These are phyloP conservation scores for Hephaestus fuliginosus DNA, from an alignment of 2,797 vertebrate species.

Conservation along the genomic window DNA sequence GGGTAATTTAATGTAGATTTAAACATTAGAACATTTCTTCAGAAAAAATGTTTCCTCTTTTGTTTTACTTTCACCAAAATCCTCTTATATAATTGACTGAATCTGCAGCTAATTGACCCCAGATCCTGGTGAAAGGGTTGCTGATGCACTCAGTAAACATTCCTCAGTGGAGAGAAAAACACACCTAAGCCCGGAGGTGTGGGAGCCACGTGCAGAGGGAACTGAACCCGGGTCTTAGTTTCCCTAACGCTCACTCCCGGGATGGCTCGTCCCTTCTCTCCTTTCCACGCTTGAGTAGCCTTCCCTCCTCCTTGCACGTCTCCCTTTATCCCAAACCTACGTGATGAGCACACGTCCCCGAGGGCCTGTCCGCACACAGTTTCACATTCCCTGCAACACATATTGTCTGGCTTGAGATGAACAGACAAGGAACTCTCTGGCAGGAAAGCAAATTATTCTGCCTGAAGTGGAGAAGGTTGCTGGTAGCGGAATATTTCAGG, in stretches of 20 bases:
- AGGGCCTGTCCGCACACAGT: conserved; percentile 71
- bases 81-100: neutral
- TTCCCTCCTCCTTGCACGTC: conserved; percentile 48
- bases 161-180: conserved; percentile 43
- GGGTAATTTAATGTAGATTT: neutral
- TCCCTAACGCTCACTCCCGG: conserved; percentile 41
- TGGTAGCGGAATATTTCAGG: conserved; percentile 70
- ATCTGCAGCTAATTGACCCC: conserved; percentile 34
- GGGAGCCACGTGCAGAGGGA: conserved; percentile 73
- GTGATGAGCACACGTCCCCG: conserved; percentile 70
- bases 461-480: conserved; percentile 61
- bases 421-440: conserved; percentile 74
- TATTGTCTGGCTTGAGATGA: conserved; percentile 78
- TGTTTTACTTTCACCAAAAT: neutral
- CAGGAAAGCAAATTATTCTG: conserved; percentile 65
- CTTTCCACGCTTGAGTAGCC: conserved; percentile 69
- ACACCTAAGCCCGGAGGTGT: conserved; percentile 72
- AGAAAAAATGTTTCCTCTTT: neutral
- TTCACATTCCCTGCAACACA: conserved; percentile 70
- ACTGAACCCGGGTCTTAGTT: conserved; percentile 54
- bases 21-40: neutral
- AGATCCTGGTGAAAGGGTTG: conserved; percentile 40
- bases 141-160: conserved; percentile 35
- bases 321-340: conserved; percentile 52
- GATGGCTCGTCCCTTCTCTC: conserved; percentile 49